Conservation (phyloP, 1,140 invertebrate species). For the Stratiolaelaps scimitus region DNA sequence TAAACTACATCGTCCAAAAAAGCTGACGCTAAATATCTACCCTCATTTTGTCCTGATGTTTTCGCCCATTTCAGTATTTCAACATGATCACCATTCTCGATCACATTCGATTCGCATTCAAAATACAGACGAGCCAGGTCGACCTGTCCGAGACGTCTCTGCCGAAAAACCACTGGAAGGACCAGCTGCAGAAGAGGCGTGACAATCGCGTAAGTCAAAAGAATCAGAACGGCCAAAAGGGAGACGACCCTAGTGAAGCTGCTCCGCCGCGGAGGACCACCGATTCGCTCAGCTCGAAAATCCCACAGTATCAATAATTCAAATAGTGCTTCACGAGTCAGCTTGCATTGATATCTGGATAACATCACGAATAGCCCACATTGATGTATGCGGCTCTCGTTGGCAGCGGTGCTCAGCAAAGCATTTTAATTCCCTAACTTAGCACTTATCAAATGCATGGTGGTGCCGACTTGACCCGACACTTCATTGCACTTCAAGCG, state of each 20-base stretch:
- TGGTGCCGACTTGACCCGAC: too few relatives aligned
- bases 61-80: conserved; percentile 13
- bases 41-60: not conserved
- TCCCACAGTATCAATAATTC: not conserved
- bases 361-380: too few relatives aligned
- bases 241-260: not conserved
- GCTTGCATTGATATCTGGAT: too few relatives aligned
- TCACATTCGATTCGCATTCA: conserved; percentile 26
- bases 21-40: too few relatives aligned
- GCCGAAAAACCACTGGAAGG: conserved; percentile 21
- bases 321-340: too few relatives aligned
- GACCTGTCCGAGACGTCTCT: conserved; percentile 23
- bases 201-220: not conserved
- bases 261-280: not conserved
- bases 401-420: too few relatives aligned
- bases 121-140: conserved; percentile 9
- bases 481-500: too few relatives aligned
- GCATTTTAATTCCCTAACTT: too few relatives aligned
- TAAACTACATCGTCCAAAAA: too few relatives aligned
- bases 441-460: too few relatives aligned
- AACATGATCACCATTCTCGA: conserved; percentile 24
- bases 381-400: too few relatives aligned
- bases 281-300: conserved; percentile 3
- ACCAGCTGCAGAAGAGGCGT: not conserved
- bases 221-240: not conserved